Evolutionary conservation across 2,888 invertebrate species (phyloP).

Genomic region (Mesopsocus fuscifrons): DNA sequence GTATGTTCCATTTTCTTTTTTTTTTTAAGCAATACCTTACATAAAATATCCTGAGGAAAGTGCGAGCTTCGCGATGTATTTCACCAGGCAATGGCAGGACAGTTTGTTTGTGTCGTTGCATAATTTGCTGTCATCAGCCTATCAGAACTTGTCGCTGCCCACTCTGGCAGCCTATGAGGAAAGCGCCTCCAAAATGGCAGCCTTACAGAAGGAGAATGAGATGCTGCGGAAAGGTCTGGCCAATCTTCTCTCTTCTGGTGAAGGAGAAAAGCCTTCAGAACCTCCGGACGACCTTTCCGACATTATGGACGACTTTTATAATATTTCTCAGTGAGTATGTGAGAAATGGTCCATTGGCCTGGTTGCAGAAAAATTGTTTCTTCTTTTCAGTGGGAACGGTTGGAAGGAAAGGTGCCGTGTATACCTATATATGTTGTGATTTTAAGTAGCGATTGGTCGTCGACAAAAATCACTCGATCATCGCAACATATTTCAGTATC

Average conservation of each 20-base stretch:
- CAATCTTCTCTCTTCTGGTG: slow-evolving; percentile 15
- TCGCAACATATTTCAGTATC: no score
- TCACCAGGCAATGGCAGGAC: slow-evolving; percentile 90
- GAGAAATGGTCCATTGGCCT: no score
- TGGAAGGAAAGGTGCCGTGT: no score
- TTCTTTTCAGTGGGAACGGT: no score
- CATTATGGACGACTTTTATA: slow-evolving; percentile 79
- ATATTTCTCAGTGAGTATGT: slow-evolving; percentile 55
- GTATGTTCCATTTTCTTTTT: slow-evolving; percentile 10
- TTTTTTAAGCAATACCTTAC: slow-evolving; percentile 66
- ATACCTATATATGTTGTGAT: no score
- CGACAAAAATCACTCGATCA: no score
- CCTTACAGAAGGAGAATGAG: slow-evolving; percentile 70
- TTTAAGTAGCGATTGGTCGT: no score
- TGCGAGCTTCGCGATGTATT: slow-evolving; percentile 69
- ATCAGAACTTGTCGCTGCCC: slow-evolving; percentile 74
- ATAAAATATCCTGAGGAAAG: slow-evolving; percentile 83
- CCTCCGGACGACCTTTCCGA: slow-evolving; percentile 44
- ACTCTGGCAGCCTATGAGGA: slow-evolving; percentile 71
- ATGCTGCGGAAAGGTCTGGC: slow-evolving; percentile 38
- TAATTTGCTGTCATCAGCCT: slow-evolving; percentile 81
- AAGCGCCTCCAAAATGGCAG: slow-evolving; percentile 58
- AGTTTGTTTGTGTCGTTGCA: slow-evolving; percentile 76
- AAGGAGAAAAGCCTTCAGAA: slow-evolving; percentile 26
- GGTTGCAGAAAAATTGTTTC: neutral